These are phyloP conservation scores for Sarcophaga bullata DNA, from an alignment of 1,140 invertebrate genomes.

Conservation along the genomic window DNA sequence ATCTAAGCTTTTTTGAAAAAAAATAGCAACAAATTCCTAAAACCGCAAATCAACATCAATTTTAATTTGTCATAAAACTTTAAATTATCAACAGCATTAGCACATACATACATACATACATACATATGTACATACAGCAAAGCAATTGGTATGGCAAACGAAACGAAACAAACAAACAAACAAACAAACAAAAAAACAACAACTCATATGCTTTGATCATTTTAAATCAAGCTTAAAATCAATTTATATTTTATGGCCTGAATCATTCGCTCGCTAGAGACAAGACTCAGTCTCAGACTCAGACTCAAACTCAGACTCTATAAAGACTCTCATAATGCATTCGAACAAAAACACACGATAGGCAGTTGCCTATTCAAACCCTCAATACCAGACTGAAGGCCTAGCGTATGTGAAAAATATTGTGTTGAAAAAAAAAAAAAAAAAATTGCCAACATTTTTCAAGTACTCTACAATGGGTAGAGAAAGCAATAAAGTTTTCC, in stretches of 20 bases:
- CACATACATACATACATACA: too few relatives aligned
- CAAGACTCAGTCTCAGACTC: not conserved
- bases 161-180: too few relatives aligned
- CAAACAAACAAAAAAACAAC: not conserved
- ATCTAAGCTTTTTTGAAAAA: not conserved
- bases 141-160: too few relatives aligned
- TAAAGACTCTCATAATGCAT: not conserved
- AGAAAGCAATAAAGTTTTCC: too few relatives aligned
- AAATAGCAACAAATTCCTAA: not conserved
- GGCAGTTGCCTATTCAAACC: not conserved
- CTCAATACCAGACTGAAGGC: not conserved
- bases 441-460: too few relatives aligned
- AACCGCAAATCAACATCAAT: conserved; percentile 21
- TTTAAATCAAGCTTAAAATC: conserved; percentile 22
- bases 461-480: too few relatives aligned
- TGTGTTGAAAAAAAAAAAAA: too few relatives aligned
- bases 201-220: not conserved
- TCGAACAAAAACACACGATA: too few relatives aligned
- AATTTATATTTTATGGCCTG: conserved; percentile 26
- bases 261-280: not conserved
- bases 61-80: conserved; percentile 25
- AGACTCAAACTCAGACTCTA: too few relatives aligned
- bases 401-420: not conserved
- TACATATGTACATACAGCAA: too few relatives aligned
- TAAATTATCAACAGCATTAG: not conserved